These are phyloP conservation scores for Leucophenga varia DNA, from an alignment of 1,140 invertebrate species.

Conservation along the genomic window DNA sequence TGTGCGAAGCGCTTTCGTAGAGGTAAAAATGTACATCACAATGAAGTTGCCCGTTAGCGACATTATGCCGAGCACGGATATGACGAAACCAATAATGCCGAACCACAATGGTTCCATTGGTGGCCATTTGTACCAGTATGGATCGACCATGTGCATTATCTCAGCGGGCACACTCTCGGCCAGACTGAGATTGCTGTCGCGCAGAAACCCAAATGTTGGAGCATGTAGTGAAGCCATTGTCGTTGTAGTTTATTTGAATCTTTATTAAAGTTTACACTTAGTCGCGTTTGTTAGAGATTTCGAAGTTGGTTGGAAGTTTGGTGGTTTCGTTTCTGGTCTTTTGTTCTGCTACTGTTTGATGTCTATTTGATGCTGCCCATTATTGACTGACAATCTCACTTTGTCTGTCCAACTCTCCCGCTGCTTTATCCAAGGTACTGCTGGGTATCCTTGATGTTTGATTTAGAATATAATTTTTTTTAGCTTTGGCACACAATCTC, in stretches of 20 bases:
- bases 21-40: slow-evolving; percentile 79
- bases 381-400: slow-evolving; percentile 18
- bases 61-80: slow-evolving; percentile 70
- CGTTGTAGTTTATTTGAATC: not conserved
- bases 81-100: slow-evolving; percentile 73
- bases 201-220: slow-evolving; percentile 30
- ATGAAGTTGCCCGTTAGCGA: slow-evolving; percentile 76
- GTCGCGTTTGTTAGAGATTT: too few species aligned
- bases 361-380: slow-evolving; percentile 34
- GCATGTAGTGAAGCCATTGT: slow-evolving; percentile 37
- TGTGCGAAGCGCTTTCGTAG: slow-evolving; percentile 72
- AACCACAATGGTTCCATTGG: slow-evolving; percentile 80
- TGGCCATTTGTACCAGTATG: slow-evolving; percentile 74
- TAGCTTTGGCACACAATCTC: slow-evolving; percentile 2
- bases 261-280: too few species aligned
- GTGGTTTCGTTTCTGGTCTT: too few species aligned
- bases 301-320: slow-evolving; percentile 27
- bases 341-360: slow-evolving; percentile 12
- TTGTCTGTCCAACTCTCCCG: too few species aligned
- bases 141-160: slow-evolving; percentile 72
- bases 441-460: not conserved
- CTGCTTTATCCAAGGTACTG: too few species aligned
- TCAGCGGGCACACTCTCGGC: slow-evolving; percentile 73
- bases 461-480: not conserved
- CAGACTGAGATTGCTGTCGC: slow-evolving; percentile 65